Evolutionary conservation across 2,113 vertebrate species (phyloP), one percentile per base, ranked within the genome.

Genomic region (Corythornis cristatus): DNA sequence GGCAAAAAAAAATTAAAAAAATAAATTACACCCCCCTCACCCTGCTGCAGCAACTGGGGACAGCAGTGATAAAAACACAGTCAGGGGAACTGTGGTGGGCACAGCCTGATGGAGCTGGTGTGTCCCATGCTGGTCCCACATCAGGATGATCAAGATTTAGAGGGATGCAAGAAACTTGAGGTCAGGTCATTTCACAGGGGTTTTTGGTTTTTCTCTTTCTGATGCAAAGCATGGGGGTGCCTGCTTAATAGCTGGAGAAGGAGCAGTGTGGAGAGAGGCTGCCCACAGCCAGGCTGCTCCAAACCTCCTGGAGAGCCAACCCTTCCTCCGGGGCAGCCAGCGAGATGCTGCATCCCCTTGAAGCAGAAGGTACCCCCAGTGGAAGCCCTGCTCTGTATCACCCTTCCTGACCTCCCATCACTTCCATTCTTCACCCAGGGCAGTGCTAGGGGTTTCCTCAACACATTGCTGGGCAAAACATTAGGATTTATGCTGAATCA

Each of bases 371-470:
- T 42, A 12, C 3, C 13, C 45, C 51, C 22, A 6, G 5, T 66
- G n/a, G 23, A 46, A 58, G 21, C 17, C 3, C 20, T 2, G 2
- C 17, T 15, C 46, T 40, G 19, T 31, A 5, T 12, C 45, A 28
- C 65, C 51, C 26, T 53, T 45, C 62, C 80, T 46, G 23, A 71
- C 17, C 40, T 37, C 29, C 81, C 40, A 18, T 31, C 3, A 2
- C 21, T 29, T 33, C 35, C 58, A 22, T 7, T 37, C 51, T 19
- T 18, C 64, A 26, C 5, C 57, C 45, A 3, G 29, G 67, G 51
- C 1, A 1, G 46, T 1, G 1, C 31, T 6, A 15, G 15, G 5
- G 1, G 9, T 35, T 42, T 20, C 64, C 57, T 6, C n/a, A 13
- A 8, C 28, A 13, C 19, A 23, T 8, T 21, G 11, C 37, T 42